Percentiles rank a stretch among this genome's conserved stretches.
These are phyloP conservation scores for Noctilio leporinus DNA, from an alignment of 2,113 vertebrate genomes.

Conservation along the genomic window DNA sequence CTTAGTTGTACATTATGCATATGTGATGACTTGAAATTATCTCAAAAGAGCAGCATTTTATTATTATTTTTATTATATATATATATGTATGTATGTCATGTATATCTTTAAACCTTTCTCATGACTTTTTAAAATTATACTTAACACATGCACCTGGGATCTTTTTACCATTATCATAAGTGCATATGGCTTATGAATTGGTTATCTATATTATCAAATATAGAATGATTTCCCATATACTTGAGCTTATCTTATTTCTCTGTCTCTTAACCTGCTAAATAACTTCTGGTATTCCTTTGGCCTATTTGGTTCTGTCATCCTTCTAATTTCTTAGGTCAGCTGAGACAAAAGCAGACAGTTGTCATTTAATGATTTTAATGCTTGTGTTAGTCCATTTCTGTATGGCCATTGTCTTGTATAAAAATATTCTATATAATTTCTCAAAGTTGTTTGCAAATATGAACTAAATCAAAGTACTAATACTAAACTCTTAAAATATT, in stretches of 20 bases:
- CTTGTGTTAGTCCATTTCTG: not conserved
- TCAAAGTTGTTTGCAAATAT: not conserved
- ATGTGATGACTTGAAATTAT: not conserved
- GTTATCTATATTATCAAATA: not conserved
- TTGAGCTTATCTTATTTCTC: not conserved
- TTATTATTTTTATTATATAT: not conserved
- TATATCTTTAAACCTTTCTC: not conserved
- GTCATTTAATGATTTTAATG: not conserved
- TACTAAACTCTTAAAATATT: not conserved
- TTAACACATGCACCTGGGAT: not conserved
- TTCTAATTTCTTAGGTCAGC: not conserved
- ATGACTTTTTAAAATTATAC: not conserved
- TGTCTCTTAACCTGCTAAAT: not conserved
- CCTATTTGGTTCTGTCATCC: not conserved
- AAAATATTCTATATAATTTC: not conserved
- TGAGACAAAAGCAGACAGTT: not conserved
- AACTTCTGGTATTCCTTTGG: not conserved
- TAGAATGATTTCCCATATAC: not conserved
- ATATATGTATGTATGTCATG: not conserved
- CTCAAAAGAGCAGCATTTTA: not conserved
- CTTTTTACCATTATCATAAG: not conserved
- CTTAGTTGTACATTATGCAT: not conserved
- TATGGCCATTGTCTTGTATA: not conserved
- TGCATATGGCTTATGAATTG: not conserved
- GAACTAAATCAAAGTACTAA: not conserved